Evolutionary conservation across 2,113 vertebrate genomes (phyloP), one percentile per base, ranked within the genome.

Genomic region (Chaenocephalus aceratus): DNA sequence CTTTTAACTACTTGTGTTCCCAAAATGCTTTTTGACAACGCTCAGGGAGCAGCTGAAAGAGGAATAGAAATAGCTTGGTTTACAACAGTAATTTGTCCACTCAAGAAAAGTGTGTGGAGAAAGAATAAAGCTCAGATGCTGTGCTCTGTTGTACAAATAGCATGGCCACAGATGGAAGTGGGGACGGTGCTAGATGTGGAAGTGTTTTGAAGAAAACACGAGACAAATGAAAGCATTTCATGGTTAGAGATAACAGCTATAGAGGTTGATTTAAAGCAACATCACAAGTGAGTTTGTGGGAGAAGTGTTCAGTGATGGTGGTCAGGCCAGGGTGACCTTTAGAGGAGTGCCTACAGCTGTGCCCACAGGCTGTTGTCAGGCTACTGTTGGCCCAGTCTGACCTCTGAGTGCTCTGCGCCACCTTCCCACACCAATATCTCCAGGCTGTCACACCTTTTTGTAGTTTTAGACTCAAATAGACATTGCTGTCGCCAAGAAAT

Each of bases 261-360:
- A 60, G 3, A 54, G 2, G 67, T 34, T 61, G 13, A 21, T 75
- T 77, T 77, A 71, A 65, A 62, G 48, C 12, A 5, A 46, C 58
- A 75, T 81, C 78, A 59, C 54, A 36, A 70, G 74, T 79, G 52
- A 71, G 48, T 75, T 83, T 77, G 74, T 65, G 62, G 70, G 30
- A 30, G 45, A 26, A 52, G 48, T 67, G 45, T 77, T 83, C 78
- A 46, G 51, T 72, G 86, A 84, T 82, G 68, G 45, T 64, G 77
- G 78, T 85, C 84, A 77, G 72, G 34, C 48, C 44, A 48, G 49
- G 52, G 44, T 84, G 87, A 90, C 92, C 89, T 93, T 92, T 90
- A 62, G 77, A 89, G 63, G 69, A 89, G 59, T 21, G 82, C 91
- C 85, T 86, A 82, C 83, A 90, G 88, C 92, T 85, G 84, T 90